Base-by-base conservation (phyloP, 2,888 invertebrate species). In the Drosophila nigritarsus region DNA sequence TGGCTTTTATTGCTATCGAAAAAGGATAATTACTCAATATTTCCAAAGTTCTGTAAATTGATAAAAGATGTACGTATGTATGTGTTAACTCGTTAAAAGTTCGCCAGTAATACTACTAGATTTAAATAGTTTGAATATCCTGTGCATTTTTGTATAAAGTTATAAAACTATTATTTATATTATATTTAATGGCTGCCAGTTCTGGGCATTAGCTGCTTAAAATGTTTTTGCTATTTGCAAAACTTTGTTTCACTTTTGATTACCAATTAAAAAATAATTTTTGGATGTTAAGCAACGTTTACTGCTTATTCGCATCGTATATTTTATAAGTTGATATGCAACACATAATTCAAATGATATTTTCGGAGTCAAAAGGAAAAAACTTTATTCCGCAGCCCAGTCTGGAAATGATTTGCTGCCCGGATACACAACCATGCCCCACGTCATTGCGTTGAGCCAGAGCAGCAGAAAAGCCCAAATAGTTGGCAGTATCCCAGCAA, bases 401-500 rank as follows among this genome's bases (percentile, higher is more conserved):
- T 45, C 13, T 7, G 89, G 87, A 13, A 80, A 82, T 0, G 36
- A 2, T 2, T 30, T 11, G 6, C 48, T 63, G 0, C 6, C 38
- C 0, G 89, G 90, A 58, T 34, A 89, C 1, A 89, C 45, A 7
- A 90, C 0, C 4, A 34, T 18, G 3, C 71, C 73, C 75, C 79
- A 86, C 7, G 77, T 53, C 11, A 54, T 1, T 13, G 75, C 58
- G 32, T 82, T 80, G 0, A 79, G 0, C n/a, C 75, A 53, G 0
- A 80, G 27, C 0, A 64, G 0, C 0, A 65, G 0, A 3, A 87
- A 60, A 0, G 72, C 40, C 50, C 61, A 77, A 20, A 83, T 4
- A 0, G 83, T 75, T 27, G 88, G 90, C 18, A 75, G 11, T 48
- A 90, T 59, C 2, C 83, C 88, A 56, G 83, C 66, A 0, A 64